These are phyloP conservation scores for Xylophagus ater DNA, from an alignment of 2,888 invertebrate genomes.

Conservation along the genomic window DNA sequence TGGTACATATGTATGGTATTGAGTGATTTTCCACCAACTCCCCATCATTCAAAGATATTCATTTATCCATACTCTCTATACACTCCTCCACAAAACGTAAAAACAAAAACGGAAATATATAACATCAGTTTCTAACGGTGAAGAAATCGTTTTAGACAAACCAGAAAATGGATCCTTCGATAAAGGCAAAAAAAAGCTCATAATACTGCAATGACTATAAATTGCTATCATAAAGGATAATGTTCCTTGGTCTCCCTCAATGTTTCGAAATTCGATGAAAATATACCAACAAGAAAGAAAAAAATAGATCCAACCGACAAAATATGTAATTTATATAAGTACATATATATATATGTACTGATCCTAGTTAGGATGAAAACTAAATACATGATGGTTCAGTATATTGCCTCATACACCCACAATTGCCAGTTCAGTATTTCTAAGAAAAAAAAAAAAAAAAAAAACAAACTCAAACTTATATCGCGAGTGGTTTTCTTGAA, in stretches of 20 bases:
- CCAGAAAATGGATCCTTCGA: neutral
- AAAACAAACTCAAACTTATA: no score
- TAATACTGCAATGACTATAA: conserved; percentile 17
- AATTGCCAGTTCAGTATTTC: no score
- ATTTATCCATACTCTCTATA: conserved; percentile 1
- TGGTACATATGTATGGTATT: conserved; percentile 5
- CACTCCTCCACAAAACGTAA: no score
- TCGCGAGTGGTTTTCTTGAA: no score
- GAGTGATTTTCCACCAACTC: conserved; percentile 1
- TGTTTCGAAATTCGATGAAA: neutral
- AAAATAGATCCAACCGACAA: no score
- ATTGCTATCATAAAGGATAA: conserved; percentile 17
- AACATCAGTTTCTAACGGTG: neutral
- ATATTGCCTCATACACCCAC: no score
- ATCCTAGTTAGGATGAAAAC: no score
- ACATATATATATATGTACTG: no score
- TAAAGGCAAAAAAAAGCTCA: conserved; percentile 13
- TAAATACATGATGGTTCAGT: no score
- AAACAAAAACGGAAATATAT: conserved; percentile 1
- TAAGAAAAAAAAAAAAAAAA: no score
- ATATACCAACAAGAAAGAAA: no score
- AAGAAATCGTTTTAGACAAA: neutral
- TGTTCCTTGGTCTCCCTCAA: conserved; percentile 10
- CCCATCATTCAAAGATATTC: neutral
- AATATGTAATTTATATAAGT: no score